Evolutionary conservation across 1,140 invertebrate genomes (phyloP), one percentile per base, ranked within the genome.

Genomic region (Paramacrobiotus metropolitanus): DNA sequence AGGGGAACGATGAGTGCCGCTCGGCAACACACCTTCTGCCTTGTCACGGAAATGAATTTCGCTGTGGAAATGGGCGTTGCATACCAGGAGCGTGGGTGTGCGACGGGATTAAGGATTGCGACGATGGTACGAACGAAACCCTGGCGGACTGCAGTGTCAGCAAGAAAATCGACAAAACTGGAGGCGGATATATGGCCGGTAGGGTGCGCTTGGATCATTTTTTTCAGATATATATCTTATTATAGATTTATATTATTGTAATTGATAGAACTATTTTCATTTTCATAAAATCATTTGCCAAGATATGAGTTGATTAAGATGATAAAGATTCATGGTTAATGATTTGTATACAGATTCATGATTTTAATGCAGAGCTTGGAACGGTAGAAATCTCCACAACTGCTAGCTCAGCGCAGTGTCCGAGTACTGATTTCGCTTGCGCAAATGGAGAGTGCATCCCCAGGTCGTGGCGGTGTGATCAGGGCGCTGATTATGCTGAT

Each of bases 81-180:
- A 83, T 92, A 63, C 84, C 86, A 60, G 77, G 87, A 66, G 83
- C 83, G 34, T 92, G 87, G 87, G 85, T 88, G 78, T 93, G 89
- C 72, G 87, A 92, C 74, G 82, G 83, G 69, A 83, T 82, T 70
- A 72, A 77, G 30, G 88, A 92, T 77, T 92, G 89, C 76, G 79
- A 80, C 61, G 86, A 90, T 73, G 84, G 81, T 66, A 87, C 85
- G 65, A 88, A 93, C 74, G 86, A 88, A 70, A 79, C n/a, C 9
- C 9, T n/a, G 34, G 9, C 34, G 34, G 34, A 40, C 34, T 40
- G 34, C 34, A 9, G n/a, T n/a, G 34, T 40, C 34, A 15, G 34
- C 34, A 9, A n/a, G n/a, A n/a, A n/a, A n/a, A n/a, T n/a, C n/a
- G n/a, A n/a, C n/a, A n/a, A n/a, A n/a, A 40, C 9, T 9, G 9